Base-by-base conservation (phyloP, 2,888 invertebrate genomes). In the Hermaeophaga mercurialis region DNA sequence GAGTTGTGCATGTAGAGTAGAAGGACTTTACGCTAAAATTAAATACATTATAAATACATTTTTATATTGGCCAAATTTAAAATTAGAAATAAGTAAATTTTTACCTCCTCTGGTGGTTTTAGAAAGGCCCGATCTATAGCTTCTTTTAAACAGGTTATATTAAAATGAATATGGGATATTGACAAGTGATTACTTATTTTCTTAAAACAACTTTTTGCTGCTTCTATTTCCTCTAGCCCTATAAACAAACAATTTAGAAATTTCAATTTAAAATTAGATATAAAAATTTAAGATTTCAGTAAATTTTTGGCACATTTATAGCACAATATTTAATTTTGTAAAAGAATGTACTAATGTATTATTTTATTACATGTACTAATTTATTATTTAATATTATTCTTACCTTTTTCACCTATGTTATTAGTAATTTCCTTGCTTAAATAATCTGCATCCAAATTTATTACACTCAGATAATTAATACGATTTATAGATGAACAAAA, bases 1-100 rank as follows among this genome's bases (percentile, higher is more conserved):
- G 66, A 63, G 48, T 69, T 71, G 58, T 73, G 70, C 24, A 74
- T 53, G 60, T 71, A 74, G 4, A 74, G 60, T 14, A 70, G 53
- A 8, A 74, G 34, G 2, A 66, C 54, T 54, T 66, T 70, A 39
- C 66, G 64, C 71, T 73, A 54, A 61, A 66, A 58, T 50, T n/a
- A 12, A 0, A 19, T 31, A 22, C 1, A 34, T 8, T 18, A n/a
- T n/a, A n/a, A 43, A 7, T 12, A 22, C 11, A 15, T 41, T 41
- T 18, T 5, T 22, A 22, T 22, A 6, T 6, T 22, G 22, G 22
- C 4, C 22, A 22, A 5, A 5, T 3, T 22, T 22, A 3, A 36
- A 44, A n/a, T 45, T n/a, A 36, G 31, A 31, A 53, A 44, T 17
- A 26, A 41, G 28, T 28, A 28, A 22, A 22, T 22, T 5, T 5